These are phyloP conservation scores for Morpho achilles DNA, from an alignment of 2,888 invertebrate species.

Conservation along the genomic window DNA sequence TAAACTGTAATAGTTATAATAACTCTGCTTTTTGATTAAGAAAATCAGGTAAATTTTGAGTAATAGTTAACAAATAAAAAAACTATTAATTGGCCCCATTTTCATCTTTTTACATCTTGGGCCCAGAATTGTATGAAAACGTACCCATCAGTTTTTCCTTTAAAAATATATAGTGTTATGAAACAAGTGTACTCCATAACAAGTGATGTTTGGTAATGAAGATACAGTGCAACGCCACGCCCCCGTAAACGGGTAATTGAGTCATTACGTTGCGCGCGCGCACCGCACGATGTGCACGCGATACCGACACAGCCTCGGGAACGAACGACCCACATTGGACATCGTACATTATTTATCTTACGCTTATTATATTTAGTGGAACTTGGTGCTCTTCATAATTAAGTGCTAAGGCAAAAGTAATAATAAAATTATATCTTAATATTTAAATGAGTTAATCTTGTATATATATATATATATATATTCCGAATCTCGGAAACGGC, in stretches of 20 bases:
- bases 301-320: slow-evolving; percentile 51
- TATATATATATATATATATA: no score
- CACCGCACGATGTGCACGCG: slow-evolving; percentile 51
- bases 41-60: no score
- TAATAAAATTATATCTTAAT: not conserved
- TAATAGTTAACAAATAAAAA: no score
- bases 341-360: slow-evolving; percentile 24
- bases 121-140: no score
- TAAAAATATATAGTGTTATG: no score
- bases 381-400: slow-evolving; percentile 4
- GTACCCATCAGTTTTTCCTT: no score
- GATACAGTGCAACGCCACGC: slow-evolving; percentile 69
- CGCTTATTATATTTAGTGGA: slow-evolving; percentile 17
- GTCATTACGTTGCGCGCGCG: slow-evolving; percentile 75
- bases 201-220: slow-evolving; percentile 54
- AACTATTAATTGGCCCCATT: no score
- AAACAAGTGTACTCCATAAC: slow-evolving; percentile 25
- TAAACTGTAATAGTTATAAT: no score
- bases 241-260: slow-evolving; percentile 78
- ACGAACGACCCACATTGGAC: slow-evolving; percentile 13
- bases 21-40: no score
- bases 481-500: no score
- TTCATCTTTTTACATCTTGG: no score
- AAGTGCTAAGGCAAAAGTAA: not conserved
- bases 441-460: no score